Evolutionary conservation across 2,888 invertebrate genomes (phyloP), one percentile per base, ranked within the genome.

Genomic region (Neuroscelio doddi): DNA sequence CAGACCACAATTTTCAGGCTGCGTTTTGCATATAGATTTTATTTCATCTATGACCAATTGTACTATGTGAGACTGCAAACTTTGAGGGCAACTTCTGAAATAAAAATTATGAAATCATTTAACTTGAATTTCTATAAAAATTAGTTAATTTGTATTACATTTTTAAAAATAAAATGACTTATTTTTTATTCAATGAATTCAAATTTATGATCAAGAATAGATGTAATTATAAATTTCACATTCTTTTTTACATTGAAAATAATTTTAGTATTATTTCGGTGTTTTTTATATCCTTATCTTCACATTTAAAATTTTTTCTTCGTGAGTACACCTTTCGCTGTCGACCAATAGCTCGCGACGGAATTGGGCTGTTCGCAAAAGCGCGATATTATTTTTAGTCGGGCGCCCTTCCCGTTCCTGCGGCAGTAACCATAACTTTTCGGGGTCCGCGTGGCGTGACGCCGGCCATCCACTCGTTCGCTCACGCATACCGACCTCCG

Each of bases 51-150:
- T 87, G 59, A 92, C 88, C 68, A 90, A 88, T 82, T 89, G 89
- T 73, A 90, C 87, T 47, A 93, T 86, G 69, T 90, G 89, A 47
- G 90, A 89, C 82, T 92, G 85, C 76, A 93, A 86, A 78, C 88
- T 87, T 72, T 87, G 86, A 32, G 93, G 93, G 79, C 93, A 93
- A 86, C 89, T 88, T 86, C 92, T 93, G 87, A 36, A 87, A 87
- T 72, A 72, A 21, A 47, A 32, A 34, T n/a, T n/a, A n/a, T n/a
- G n/a, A n/a, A n/a, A n/a, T n/a, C n/a, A n/a, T n/a, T n/a, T n/a
- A n/a, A n/a, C n/a, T n/a, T n/a, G n/a, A n/a, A n/a, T n/a, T n/a
- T n/a, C n/a, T n/a, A n/a, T n/a, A n/a, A n/a, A n/a, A n/a, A n/a
- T n/a, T n/a, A n/a, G n/a, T n/a, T n/a, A n/a, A n/a, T n/a, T n/a